Conservation (phyloP, 2,113 vertebrate genomes). For the Psittacus erithacus region DNA sequence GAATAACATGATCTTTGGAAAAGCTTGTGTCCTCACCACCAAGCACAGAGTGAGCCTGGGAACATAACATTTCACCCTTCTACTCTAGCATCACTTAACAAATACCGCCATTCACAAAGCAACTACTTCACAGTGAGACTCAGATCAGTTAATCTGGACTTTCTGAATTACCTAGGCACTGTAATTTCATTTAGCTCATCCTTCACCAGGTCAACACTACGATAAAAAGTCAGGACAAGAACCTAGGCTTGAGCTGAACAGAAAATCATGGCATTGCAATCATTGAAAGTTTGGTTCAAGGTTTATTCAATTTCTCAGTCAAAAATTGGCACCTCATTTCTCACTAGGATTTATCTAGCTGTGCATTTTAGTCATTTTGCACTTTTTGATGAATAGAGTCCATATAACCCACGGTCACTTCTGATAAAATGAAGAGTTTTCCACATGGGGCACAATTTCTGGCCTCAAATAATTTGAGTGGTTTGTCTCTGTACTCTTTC, state of each 20-base stretch:
- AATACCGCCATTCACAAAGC: neutral
- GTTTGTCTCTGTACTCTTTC: neutral
- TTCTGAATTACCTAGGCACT: neutral
- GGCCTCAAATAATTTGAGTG: neutral
- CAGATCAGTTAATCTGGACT: neutral
- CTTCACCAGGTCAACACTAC: neutral
- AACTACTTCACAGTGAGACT: neutral
- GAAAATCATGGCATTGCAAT: fast-evolving
- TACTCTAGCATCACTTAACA: neutral
- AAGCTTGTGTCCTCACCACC: neutral
- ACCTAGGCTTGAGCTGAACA: neutral
- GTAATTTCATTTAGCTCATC: neutral
- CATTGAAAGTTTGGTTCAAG: neutral
- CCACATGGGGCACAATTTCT: neutral
- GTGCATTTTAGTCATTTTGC: neutral
- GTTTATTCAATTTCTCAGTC: neutral
- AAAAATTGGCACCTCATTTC: neutral
- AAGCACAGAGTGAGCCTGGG: fast-evolving
- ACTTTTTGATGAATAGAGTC: neutral
- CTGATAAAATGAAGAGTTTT: neutral
- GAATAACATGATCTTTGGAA: neutral
- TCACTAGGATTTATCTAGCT: neutral
- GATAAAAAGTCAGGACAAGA: neutral
- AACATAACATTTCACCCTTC: neutral
- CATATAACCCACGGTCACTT: neutral